Percentiles rank a stretch among this genome's conserved stretches.
Evolutionary conservation across 2,113 vertebrate genomes (phyloP).

Genomic region (Lynx canadensis): DNA sequence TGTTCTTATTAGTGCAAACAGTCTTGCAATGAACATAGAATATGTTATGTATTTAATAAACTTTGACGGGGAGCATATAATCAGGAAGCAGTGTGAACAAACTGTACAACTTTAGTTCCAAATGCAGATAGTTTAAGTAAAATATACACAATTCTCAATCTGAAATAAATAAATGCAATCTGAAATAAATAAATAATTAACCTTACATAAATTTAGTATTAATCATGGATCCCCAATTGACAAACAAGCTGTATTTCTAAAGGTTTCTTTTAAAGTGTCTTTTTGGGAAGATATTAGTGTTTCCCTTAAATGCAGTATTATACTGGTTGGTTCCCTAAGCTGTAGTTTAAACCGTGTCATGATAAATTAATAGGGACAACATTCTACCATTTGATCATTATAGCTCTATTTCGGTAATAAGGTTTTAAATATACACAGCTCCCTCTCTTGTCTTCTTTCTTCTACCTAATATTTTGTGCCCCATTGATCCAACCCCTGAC

Average conservation of each 20-base stretch:
- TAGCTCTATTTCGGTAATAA: neutral
- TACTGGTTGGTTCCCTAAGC: neutral
- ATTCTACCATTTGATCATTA: neutral
- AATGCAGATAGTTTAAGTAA: neutral
- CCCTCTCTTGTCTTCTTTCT: neutral
- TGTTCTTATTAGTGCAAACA: neutral
- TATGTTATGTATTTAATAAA: neutral
- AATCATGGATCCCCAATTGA: neutral
- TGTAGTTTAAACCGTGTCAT: neutral
- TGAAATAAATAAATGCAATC: neutral
- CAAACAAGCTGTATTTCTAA: neutral
- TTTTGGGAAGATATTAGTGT: neutral
- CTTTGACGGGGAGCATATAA: neutral
- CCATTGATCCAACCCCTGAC: accelerated
- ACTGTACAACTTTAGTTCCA: neutral
- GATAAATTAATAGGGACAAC: neutral
- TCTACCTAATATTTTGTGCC: neutral
- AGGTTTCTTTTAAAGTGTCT: neutral
- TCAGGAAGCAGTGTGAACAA: neutral
- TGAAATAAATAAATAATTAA: neutral
- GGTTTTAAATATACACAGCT: neutral
- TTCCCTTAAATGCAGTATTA: neutral
- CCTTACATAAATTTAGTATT: neutral
- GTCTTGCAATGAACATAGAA: neutral
- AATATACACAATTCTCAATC: neutral